phyloP scores from a whole-genome alignment of 2,113 vertebrate genomes.

The Ceratotherium simum region DNA sequence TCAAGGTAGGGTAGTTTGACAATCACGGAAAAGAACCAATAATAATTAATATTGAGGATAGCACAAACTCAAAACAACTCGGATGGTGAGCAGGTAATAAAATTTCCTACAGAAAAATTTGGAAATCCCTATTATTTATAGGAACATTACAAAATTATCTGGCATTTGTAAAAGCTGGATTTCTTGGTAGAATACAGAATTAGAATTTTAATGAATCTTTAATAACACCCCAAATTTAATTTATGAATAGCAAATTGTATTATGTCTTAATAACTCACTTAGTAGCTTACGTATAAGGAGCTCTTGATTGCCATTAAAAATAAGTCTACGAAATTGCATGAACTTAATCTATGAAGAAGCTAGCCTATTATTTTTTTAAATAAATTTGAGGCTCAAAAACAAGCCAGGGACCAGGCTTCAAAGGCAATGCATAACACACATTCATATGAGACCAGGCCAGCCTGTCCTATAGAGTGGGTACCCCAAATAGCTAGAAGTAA shows the following conservation, averaged over 20 bases:
- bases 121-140: neutral
- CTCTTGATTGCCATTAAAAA: slow-evolving; percentile 25
- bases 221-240: slow-evolving; percentile 17
- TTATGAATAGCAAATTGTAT: slow-evolving; percentile 9
- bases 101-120: neutral
- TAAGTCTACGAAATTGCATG: neutral
- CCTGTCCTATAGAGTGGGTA: neutral
- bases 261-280: slow-evolving; percentile 35
- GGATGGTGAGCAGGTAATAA: neutral
- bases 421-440: neutral
- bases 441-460: neutral
- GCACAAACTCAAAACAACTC: neutral
- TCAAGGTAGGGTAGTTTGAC: neutral
- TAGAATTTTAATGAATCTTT: slow-evolving; percentile 14
- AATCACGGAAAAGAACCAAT: neutral
- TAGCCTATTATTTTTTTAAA: neutral
- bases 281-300: neutral
- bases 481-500: neutral
- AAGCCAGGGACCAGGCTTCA: neutral
- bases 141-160: neutral
- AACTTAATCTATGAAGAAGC: neutral
- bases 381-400: neutral
- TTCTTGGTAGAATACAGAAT: neutral
- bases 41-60: neutral
- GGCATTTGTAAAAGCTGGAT: neutral